Evolutionary conservation across 2,797 vertebrate species (phyloP), one percentile per base, ranked within the genome.

Genomic region (Esox masquinongy): DNA sequence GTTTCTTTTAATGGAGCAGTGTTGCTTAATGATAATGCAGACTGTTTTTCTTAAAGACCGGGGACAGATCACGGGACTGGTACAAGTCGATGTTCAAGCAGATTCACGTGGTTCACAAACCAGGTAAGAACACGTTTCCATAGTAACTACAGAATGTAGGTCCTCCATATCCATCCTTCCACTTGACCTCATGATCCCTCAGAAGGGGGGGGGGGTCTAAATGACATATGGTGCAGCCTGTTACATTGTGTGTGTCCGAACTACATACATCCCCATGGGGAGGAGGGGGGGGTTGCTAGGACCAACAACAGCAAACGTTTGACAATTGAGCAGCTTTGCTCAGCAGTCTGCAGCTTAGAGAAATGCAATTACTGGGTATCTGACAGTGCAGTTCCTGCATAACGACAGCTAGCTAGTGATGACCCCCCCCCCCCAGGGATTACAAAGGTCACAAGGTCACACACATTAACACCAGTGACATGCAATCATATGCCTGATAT

Each of bases 61-160:
- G 96, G 72, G 95, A 96, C 90, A 91, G 95, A 81, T 95, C 95
- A 0, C 96, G 96, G 86, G 95, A 96, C 85, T 97, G 96, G 96
- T 97, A 96, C 90, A 96, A 96, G 90, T 95, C 92, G 15, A 97
- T 97, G 96, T 96, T 96, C 82, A 96, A 96, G 89, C 95, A 97
- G 83, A 97, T 96, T 74, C 96, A 96, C 77, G 95, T 95, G 92
- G 95, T 96, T 72, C 94, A 94, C 79, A 96, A 94, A 83, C 92
- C 95, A 22, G 95, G 95, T 96, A 87, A 72, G 69, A 12, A 17
- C 15, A 29, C 0, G 31, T 66, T 31, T 31, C 26, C 29, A 66
- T 66, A 59, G 11, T 12, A 24, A 24, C 56, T 4, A 22, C n/a
- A 59, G 22, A 22, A 22, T 59, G 56, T 59, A 9, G 3, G 17